Evolutionary conservation across 2,797 vertebrate species (phyloP).

Genomic region (Eleutherodactylus coqui): DNA sequence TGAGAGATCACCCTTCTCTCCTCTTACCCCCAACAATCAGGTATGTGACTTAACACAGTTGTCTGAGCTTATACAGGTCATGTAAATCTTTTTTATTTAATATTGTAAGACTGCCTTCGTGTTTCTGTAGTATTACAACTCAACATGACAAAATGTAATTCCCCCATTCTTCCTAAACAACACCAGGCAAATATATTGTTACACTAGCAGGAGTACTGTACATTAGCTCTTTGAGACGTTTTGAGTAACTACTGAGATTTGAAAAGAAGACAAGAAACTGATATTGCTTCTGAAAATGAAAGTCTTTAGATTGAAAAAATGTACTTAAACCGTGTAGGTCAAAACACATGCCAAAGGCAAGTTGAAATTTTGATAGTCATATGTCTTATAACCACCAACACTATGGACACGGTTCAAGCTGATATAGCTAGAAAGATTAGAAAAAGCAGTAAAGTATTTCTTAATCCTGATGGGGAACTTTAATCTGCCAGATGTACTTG

Average conservation of each 20-base stretch:
- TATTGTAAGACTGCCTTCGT: too few species aligned
- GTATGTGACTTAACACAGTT: too few species aligned
- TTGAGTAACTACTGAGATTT: slow-evolving; percentile 12
- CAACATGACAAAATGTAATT: neutral
- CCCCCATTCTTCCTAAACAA: neutral
- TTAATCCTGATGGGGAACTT: slow-evolving; percentile 59
- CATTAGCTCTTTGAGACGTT: neutral
- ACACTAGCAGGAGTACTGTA: neutral
- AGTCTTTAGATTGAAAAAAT: slow-evolving; percentile 22
- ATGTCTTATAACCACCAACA: slow-evolving; percentile 37
- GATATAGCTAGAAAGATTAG: slow-evolving; percentile 43
- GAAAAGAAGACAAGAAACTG: neutral
- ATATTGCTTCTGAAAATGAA: slow-evolving; percentile 40
- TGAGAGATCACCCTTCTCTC: too few species aligned
- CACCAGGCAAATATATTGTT: neutral
- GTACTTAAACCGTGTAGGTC: slow-evolving; percentile 30
- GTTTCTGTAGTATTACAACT: too few species aligned
- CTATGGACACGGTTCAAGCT: slow-evolving; percentile 39
- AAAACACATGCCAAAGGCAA: slow-evolving; percentile 53
- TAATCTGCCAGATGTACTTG: slow-evolving; percentile 59
- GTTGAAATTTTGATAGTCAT: slow-evolving; percentile 28
- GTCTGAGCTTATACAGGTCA: too few species aligned
- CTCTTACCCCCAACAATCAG: too few species aligned
- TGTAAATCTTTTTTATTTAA: too few species aligned
- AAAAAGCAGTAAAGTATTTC: slow-evolving; percentile 49